Conservation (phyloP, 2,113 vertebrate species). For the Ahaetulla prasina region DNA sequence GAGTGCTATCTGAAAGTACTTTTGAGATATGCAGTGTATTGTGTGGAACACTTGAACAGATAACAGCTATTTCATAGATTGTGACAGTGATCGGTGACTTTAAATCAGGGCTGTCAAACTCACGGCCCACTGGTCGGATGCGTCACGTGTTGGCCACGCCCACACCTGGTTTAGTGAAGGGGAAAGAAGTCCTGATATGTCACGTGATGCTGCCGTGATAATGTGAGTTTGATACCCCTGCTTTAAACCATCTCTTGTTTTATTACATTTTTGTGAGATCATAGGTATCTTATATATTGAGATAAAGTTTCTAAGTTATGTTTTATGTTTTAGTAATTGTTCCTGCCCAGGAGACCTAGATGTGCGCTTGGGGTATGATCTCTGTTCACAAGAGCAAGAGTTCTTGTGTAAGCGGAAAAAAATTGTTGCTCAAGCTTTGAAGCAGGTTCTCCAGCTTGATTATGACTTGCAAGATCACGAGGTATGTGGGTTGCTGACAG, state of each 20-base stretch:
- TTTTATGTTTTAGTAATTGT: conserved; percentile 50
- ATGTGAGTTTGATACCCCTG: too few relatives aligned
- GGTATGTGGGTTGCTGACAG: conserved; percentile 54
- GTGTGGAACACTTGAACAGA: not conserved
- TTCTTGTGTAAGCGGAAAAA: conserved; percentile 76
- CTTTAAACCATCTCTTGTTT: not conserved
- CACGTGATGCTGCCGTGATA: too few relatives aligned
- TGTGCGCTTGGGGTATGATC: conserved; percentile 76
- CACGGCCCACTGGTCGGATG: too few relatives aligned
- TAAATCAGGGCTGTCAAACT: not conserved
- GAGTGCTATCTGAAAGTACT: not conserved
- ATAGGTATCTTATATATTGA: not conserved
- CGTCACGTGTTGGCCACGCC: too few relatives aligned
- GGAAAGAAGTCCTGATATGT: too few relatives aligned
- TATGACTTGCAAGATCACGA: conserved; percentile 63
- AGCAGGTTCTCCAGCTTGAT: conserved; percentile 72
- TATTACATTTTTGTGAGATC: not conserved
- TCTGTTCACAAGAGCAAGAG: conserved; percentile 73
- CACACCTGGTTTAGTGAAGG: too few relatives aligned
- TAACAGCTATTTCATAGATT: not conserved
- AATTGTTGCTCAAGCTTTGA: conserved; percentile 69
- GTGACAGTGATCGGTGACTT: not conserved
- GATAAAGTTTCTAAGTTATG: not conserved
- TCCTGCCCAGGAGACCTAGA: conserved; percentile 61
- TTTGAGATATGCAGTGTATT: not conserved